phyloP scores from a whole-genome alignment of 1,140 invertebrate species.

The Nasonia vitripennis region DNA sequence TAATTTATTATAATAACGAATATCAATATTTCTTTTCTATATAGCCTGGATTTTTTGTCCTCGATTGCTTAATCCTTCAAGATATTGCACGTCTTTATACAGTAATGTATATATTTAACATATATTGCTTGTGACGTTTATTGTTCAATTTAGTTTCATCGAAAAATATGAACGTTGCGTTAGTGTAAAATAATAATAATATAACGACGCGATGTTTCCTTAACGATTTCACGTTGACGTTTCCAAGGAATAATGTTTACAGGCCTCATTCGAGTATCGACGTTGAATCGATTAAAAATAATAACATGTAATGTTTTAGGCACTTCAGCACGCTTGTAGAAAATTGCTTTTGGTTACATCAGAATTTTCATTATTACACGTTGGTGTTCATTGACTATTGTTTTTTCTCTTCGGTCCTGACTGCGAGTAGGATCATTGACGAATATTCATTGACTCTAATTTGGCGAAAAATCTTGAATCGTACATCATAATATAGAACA shows the following conservation, averaged over 20 bases:
- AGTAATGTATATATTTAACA: background rate
- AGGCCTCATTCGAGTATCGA: background rate
- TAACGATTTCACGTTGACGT: background rate
- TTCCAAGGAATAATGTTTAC: background rate
- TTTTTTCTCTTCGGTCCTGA: constrained; percentile 36
- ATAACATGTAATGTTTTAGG: constrained; percentile 29
- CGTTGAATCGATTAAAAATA: constrained; percentile 5
- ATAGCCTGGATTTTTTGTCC: background rate
- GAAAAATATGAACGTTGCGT: constrained; percentile 6
- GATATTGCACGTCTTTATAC: background rate
- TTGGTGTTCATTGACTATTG: constrained; percentile 59
- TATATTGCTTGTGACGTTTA: constrained; percentile 34
- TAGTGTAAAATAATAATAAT: background rate
- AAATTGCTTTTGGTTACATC: constrained; percentile 27
- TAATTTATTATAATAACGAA: background rate
- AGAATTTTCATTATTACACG: constrained; percentile 48
- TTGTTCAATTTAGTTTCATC: constrained; percentile 29
- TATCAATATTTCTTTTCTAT: constrained; percentile 15
- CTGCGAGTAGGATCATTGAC: background rate
- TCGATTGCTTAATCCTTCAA: background rate
- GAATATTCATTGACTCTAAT: constrained; percentile 12
- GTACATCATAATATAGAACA: no score
- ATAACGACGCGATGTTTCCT: background rate
- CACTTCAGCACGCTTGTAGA: constrained; percentile 25
- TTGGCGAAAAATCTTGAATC: background rate